A percentile compares a stretch with the other conserved stretches of the same genome.
These are phyloP conservation scores for Mus minutoides DNA, from an alignment of 2,797 vertebrate species.

Conservation along the genomic window DNA sequence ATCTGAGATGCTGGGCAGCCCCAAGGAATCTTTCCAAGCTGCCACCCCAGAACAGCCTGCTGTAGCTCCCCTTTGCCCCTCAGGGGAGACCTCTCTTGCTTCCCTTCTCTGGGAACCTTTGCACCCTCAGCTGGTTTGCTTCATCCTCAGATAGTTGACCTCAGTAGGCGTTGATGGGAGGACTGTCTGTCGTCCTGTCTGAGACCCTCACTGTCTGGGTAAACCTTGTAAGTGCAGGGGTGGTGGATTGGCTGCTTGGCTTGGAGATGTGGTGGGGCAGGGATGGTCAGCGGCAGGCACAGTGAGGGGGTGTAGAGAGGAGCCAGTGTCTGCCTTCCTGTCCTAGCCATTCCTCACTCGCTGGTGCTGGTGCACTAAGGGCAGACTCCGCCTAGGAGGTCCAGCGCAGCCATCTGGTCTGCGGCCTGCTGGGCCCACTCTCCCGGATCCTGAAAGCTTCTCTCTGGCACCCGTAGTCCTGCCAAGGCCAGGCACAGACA, in stretches of 20 bases:
- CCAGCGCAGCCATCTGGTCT: slow-evolving; percentile 15
- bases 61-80: not conserved
- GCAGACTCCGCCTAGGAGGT: not conserved
- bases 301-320: accelerated
- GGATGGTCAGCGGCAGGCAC: not conserved
- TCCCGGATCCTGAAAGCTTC: not conserved
- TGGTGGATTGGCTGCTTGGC: not conserved
- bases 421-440: not conserved
- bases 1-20: not conserved
- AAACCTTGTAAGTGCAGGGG: not conserved
- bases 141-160: not conserved
- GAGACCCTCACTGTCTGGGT: not conserved
- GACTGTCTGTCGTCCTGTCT: accelerated
- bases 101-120: not conserved
- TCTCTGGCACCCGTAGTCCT: not conserved
- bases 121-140: not conserved
- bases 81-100: not conserved
- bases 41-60: not conserved
- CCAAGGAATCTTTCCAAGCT: not conserved
- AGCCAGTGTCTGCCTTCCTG: not conserved
- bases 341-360: not conserved
- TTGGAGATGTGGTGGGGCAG: not conserved
- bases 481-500: slow-evolving; percentile 16
- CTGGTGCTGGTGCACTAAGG: not conserved
- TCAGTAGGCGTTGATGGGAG: accelerated